These are phyloP conservation scores for Etheostoma spectabile DNA, from an alignment of 2,113 vertebrate species.

Conservation along the genomic window DNA sequence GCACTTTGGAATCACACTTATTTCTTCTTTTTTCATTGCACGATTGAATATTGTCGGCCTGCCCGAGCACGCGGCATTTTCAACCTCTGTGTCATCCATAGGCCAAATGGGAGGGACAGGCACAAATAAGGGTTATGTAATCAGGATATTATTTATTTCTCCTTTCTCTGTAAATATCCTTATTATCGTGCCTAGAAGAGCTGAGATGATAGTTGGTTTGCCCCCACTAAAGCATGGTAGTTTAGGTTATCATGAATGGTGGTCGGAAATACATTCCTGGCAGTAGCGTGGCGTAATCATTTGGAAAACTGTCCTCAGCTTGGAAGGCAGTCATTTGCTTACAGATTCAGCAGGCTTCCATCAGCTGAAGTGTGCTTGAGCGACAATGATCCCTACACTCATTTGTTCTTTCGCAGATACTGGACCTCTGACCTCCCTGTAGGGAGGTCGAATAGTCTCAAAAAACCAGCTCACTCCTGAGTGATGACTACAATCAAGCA, in stretches of 20 bases:
- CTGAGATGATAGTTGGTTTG: slow-evolving; percentile 20
- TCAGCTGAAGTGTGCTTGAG: slow-evolving; percentile 61
- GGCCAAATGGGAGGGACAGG: slow-evolving; percentile 50
- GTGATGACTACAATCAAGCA: slow-evolving; percentile 38
- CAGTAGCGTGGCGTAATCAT: not conserved
- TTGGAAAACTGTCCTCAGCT: slow-evolving; percentile 39
- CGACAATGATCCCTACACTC: slow-evolving; percentile 37
- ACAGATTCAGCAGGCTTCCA: slow-evolving; percentile 7
- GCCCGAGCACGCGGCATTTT: slow-evolving; percentile 55
- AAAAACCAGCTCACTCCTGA: slow-evolving; percentile 31
- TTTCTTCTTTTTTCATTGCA: slow-evolving; percentile 26
- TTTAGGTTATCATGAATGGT: slow-evolving; percentile 5
- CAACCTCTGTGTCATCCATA: slow-evolving; percentile 55
- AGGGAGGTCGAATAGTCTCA: slow-evolving; percentile 37
- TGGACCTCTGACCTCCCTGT: slow-evolving; percentile 46
- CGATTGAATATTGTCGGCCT: slow-evolving; percentile 49
- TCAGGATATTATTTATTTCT: slow-evolving; percentile 50
- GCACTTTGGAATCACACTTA: slow-evolving; percentile 9
- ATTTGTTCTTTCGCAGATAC: slow-evolving; percentile 23
- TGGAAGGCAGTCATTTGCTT: slow-evolving; percentile 24
- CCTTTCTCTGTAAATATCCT: slow-evolving; percentile 40
- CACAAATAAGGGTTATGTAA: slow-evolving; percentile 58
- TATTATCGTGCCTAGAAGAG: slow-evolving; percentile 22
- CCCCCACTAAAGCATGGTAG: not conserved
- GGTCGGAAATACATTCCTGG: slow-evolving; percentile 16